Evolutionary conservation across 2,113 vertebrate genomes (phyloP), one percentile per base, ranked within the genome.

Genomic region (Lota lota): DNA sequence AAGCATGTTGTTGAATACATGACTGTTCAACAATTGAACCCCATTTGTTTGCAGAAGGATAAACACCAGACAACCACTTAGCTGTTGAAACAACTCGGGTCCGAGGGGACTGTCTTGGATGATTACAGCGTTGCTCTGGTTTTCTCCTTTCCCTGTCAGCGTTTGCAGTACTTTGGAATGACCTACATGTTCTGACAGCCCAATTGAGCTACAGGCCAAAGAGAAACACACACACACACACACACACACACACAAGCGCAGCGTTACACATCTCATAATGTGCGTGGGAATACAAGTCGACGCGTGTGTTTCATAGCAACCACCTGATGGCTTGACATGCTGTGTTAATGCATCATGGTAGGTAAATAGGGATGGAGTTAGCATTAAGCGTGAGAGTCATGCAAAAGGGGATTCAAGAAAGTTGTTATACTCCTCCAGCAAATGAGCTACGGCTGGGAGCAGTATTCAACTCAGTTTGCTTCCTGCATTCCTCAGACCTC

Each of bases 401-500:
- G 82, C 84, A 18, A 56, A 58, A 76, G 80, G 81, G 80, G 51
- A 70, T 80, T 80, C 54, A 67, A 69, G 40, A 78, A 74, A 76
- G 71, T 64, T 36, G 8, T 47, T 47, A 10, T 47, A 10, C 40
- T 47, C 40, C 40, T 12, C 40, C 7, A 14, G 40, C 40, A 8
- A 47, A 14, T 2, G 40, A 47, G 40, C 40, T 47, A 47, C 40
- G 40, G 40, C 66, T 75, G 76, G 82, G 79, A 83, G 72, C 79
- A 74, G 71, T 83, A 68, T 68, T 73, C 73, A 77, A 57, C 74
- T 81, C 80, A 79, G 72, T 79, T 47, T 83, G 75, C 85, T 87
- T 91, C 85, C 88, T 84, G 86, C 89, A 91, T 92, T 90, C 88
- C 88, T 86, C 73, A 66, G 77, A 73, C 83, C 87, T 87, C 80